Conservation (phyloP, 2,888 invertebrate species). For the Bursaphelenchus okinawaensis region DNA sequence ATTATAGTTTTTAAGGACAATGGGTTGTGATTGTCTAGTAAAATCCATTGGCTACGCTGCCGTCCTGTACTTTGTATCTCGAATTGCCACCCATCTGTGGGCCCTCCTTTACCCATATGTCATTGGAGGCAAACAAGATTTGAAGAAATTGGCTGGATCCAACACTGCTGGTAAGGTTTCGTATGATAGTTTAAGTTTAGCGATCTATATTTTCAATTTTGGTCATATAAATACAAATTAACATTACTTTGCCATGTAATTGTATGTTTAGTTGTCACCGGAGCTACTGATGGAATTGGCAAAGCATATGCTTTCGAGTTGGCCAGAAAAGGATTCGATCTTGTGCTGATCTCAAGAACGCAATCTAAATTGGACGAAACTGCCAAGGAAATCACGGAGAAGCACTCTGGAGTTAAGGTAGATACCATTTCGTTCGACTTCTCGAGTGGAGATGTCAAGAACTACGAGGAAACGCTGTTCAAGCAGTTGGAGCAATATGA, state of each 20-base stretch:
- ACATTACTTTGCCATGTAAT: neutral
- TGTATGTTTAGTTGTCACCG: constrained; percentile 51
- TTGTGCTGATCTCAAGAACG: constrained; percentile 51
- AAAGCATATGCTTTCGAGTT: constrained; percentile 55
- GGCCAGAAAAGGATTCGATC: constrained; percentile 48
- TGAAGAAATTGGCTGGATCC: constrained; percentile 48
- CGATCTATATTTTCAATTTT: neutral
- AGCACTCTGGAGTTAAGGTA: constrained; percentile 37
- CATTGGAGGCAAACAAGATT: constrained; percentile 37
- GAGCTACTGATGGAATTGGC: constrained; percentile 57
- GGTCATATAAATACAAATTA: neutral
- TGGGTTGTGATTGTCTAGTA: constrained; percentile 17
- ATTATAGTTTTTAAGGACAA: neutral
- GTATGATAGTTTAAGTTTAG: neutral
- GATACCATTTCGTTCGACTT: constrained; percentile 50
- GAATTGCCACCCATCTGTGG: constrained; percentile 24
- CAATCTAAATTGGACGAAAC: constrained; percentile 49
- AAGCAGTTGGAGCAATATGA: constrained; percentile 44
- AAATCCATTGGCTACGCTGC: constrained; percentile 39
- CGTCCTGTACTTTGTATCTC: constrained; percentile 30
- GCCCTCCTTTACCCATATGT: constrained; percentile 37
- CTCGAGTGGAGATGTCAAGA: constrained; percentile 34
- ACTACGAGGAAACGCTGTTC: constrained; percentile 41
- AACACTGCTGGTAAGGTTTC: constrained; percentile 44
- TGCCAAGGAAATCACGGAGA: constrained; percentile 45